Evolutionary conservation across 2,888 invertebrate species (phyloP).

Genomic region (Auanema sp.): DNA sequence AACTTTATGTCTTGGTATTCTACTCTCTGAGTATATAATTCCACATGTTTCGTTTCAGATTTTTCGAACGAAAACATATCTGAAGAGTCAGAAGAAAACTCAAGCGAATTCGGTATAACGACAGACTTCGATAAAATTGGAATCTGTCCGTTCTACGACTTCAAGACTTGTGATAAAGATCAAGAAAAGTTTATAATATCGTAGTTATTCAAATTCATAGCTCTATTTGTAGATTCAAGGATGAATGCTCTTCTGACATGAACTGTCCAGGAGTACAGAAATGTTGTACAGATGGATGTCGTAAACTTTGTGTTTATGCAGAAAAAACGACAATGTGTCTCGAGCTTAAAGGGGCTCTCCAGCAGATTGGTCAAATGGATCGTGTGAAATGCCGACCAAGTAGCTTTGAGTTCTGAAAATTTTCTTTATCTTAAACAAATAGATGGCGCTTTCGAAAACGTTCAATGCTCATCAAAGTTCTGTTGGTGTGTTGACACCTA

Average conservation of each 20-base stretch:
- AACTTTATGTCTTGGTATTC: slow-evolving; percentile 11
- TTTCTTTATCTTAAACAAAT: slow-evolving; percentile 6
- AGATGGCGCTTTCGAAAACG: slow-evolving; percentile 51
- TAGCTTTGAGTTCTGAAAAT: slow-evolving; percentile 7
- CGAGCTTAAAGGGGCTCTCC: slow-evolving; percentile 48
- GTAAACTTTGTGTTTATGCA: slow-evolving; percentile 38
- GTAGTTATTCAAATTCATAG: background rate
- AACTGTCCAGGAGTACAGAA: slow-evolving; percentile 56
- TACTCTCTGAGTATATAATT: too few species aligned
- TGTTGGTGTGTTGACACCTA: slow-evolving; percentile 59
- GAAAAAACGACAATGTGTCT: slow-evolving; percentile 51
- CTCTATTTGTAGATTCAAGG: slow-evolving; percentile 16
- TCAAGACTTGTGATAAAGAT: slow-evolving; percentile 15
- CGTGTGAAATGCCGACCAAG: slow-evolving; percentile 42
- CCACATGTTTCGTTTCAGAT: background rate
- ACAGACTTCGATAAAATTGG: slow-evolving; percentile 16
- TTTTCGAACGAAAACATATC: background rate
- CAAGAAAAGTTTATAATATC: too few species aligned
- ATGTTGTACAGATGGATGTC: slow-evolving; percentile 61
- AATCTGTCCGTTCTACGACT: slow-evolving; percentile 16
- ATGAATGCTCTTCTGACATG: slow-evolving; percentile 46
- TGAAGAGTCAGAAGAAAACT: background rate
- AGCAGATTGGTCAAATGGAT: slow-evolving; percentile 43
- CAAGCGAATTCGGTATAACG: background rate
- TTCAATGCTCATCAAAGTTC: slow-evolving; percentile 51